phyloP scores from a whole-genome alignment of 1,140 invertebrate species.

The Eurosta solidaginis region DNA sequence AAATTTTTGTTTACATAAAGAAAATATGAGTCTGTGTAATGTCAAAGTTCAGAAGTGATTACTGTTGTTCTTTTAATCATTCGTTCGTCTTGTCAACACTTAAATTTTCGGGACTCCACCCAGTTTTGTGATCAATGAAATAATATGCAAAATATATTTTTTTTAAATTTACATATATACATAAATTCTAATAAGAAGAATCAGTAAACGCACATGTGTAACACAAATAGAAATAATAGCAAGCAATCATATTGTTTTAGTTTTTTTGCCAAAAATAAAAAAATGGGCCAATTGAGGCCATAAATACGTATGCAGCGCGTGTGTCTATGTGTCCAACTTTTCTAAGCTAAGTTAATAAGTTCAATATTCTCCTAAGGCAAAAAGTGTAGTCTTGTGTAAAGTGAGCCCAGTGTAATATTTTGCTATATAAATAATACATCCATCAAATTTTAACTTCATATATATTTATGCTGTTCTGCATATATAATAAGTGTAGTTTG shows the following conservation, averaged over 20 bases:
- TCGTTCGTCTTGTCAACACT: conserved; percentile 7
- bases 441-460: too few relatives aligned
- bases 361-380: too few relatives aligned
- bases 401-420: too few relatives aligned
- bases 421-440: too few relatives aligned
- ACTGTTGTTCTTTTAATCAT: not conserved
- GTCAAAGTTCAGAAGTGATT: conserved; percentile 8
- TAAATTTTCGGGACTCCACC: conserved; percentile 19
- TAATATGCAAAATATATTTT: not conserved
- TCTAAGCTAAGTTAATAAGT: too few relatives aligned
- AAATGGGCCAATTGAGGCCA: conserved; percentile 21
- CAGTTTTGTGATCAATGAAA: conserved; percentile 22
- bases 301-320: not conserved
- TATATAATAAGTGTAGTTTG: too few relatives aligned
- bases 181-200: not conserved
- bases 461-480: too few relatives aligned
- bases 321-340: too few relatives aligned
- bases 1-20: not conserved
- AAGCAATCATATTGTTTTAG: not conserved
- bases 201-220: not conserved
- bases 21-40: conserved; percentile 19
- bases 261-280: conserved; percentile 1
- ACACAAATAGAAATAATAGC: not conserved
- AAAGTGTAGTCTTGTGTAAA: too few relatives aligned
- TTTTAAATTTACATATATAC: too few relatives aligned